Evolutionary conservation across 2,113 vertebrate species (phyloP).

Genomic region (Apeltes quadracus): DNA sequence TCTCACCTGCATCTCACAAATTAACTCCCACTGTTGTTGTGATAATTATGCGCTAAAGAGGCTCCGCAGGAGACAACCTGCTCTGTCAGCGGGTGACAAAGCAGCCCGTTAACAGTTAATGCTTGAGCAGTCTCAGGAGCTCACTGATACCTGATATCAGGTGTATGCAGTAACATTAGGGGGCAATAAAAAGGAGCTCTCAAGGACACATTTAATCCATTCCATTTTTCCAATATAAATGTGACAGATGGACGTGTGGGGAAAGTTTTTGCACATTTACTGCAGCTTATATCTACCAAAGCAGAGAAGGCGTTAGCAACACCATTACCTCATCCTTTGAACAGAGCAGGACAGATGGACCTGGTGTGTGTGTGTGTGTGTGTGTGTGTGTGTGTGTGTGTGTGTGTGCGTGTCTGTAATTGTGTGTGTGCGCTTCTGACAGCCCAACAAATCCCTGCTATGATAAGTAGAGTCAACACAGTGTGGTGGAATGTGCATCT

Average conservation of each 20-base stretch:
- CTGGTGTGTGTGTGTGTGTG: slow-evolving; percentile 32
- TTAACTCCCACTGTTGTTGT: slow-evolving; percentile 50
- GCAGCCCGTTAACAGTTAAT: slow-evolving; percentile 27
- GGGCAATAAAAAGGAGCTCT: slow-evolving; percentile 15
- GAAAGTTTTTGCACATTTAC: not conserved
- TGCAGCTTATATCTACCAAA: not conserved
- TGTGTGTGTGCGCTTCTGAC: slow-evolving; percentile 13
- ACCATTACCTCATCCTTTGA: slow-evolving; percentile 74
- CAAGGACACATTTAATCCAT: no score
- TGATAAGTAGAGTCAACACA: slow-evolving; percentile 61
- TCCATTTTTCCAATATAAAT: not conserved
- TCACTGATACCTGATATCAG: slow-evolving; percentile 26
- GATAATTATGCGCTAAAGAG: slow-evolving; percentile 64
- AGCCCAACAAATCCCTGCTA: slow-evolving; percentile 66
- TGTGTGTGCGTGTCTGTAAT: slow-evolving; percentile 22
- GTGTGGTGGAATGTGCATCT: slow-evolving; percentile 71
- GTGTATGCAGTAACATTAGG: slow-evolving; percentile 16
- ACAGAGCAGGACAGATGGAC: slow-evolving; percentile 69
- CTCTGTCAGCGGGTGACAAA: slow-evolving; percentile 9
- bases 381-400: slow-evolving; percentile 6
- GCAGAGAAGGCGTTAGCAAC: slow-evolving; percentile 19
- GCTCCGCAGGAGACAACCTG: slow-evolving; percentile 3
- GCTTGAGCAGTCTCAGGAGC: slow-evolving; percentile 3
- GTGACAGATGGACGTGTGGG: not conserved
- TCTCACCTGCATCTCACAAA: slow-evolving; percentile 45